Base-by-base conservation (phyloP, 2,113 vertebrate genomes). In the Ailuropoda melanoleuca region DNA sequence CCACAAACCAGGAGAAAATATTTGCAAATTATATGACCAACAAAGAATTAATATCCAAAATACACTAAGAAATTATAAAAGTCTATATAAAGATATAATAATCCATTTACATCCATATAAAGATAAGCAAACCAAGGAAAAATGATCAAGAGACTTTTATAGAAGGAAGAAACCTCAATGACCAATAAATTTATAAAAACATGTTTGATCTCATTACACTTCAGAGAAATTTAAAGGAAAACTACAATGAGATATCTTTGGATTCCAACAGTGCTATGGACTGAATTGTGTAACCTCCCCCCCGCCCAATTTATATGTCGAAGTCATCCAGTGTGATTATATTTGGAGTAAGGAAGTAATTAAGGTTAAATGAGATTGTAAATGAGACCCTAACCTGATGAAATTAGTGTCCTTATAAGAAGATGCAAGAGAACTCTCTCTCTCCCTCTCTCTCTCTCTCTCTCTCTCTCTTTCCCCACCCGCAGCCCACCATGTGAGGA, bases 1-100 rank as follows among this genome's bases (percentile, higher is more conserved):
- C 31, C 18, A 88, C 11, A 83, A 55, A 77, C 12, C 39, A 3
- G n/a, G 43, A 88, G 46, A 62, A 94, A 88, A 89, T 77, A 88
- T 58, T 80, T 94, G 1, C n/a, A 91, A 21, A 3, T 93, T 91
- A 82, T 26, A 96, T n/a, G 5, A 85, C 55, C 62, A 85, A 85
- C 2, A 70, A 81, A 60, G 50, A 87, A 70, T 72, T 70, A 95
- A 53, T 68, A 80, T 68, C 81, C 39, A 60, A 39, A 93, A 90
- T 82, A 93, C 18, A 81, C 50, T 88, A 68, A 87, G 55, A 93
- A 93, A 37, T 74, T 90, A n/a, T 78, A 66, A 39, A 95, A 91
- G 85, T 68, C 60, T 43, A 80, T n/a, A 46, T 60, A 87, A 86
- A 86, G 68, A 85, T 50, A 85, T 62, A 84, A 93, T 72, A 90